Evolutionary conservation across 2,888 invertebrate genomes (phyloP), one percentile per base, ranked within the genome.

Genomic region (Operophtera brumata): DNA sequence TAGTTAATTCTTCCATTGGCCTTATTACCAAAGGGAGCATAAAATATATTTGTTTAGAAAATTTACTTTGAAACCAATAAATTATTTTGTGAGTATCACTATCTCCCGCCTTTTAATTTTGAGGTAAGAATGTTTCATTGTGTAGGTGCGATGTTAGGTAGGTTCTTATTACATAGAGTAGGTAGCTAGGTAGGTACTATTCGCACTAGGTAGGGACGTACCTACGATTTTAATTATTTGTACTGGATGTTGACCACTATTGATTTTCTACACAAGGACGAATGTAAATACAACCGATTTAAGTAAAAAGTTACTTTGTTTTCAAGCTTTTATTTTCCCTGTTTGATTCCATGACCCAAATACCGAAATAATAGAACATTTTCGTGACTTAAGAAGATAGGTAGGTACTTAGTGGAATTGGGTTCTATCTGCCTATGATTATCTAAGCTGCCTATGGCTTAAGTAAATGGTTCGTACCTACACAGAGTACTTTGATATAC

Each of bases 211-310:
- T 20, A 20, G 20, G 20, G 20, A 20, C 20, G 20, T 20, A n/a
- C n/a, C n/a, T n/a, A 84, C 48, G 88, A 87, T 87, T 86, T 89
- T 86, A 90, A 89, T 90, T 89, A 90, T 90, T 90, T 89, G 89
- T 89, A n/a, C n/a, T n/a, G n/a, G 87, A 90, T 90, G 88, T 90
- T 89, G 84, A 88, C 87, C 86, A 86, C 84, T 82, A 86, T 86
- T 89, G 85, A 87, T 90, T 89, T 89, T 89, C 87, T 89, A 89
- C 87, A 81, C 87, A 81, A 86, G 88, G 88, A 88, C 88, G 86
- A 87, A 86, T 90, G 90, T 90, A 90, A 90, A 90, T 90, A 90
- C 90, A 90, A 90, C 89, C 89, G 88, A 89, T 89, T 87, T 86
- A 87, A 89, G 89, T 89, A 90, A 89, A 89, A 88, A 75, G 84